Conservation (phyloP, 2,797 vertebrate genomes). For the Sebastolobus alascanus region DNA sequence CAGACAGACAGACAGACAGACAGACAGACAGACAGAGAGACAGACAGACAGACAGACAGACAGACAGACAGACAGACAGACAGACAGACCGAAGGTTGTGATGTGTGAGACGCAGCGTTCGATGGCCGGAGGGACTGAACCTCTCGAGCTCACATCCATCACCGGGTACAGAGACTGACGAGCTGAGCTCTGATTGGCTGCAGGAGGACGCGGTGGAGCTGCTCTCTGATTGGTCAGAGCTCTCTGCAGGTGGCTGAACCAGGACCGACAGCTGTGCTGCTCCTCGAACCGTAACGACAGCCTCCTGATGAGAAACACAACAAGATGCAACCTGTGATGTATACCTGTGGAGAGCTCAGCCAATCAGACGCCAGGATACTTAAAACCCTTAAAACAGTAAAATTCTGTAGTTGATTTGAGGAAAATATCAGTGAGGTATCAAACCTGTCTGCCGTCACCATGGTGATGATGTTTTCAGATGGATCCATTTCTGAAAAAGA, state of each 20-base stretch:
- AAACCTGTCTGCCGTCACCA: slow-evolving; percentile 62
- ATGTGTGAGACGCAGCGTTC: slow-evolving; percentile 85
- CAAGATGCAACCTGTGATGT: not conserved
- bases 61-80: not conserved
- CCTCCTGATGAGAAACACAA: slow-evolving; percentile 59
- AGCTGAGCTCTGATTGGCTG: slow-evolving; percentile 20
- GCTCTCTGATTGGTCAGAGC: slow-evolving; percentile 54
- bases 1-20: too few relatives aligned
- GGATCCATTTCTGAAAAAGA: slow-evolving; percentile 58
- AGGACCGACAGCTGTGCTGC: slow-evolving; percentile 73
- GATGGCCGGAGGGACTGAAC: slow-evolving; percentile 65
- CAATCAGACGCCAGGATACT: slow-evolving; percentile 20
- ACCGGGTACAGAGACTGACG: slow-evolving; percentile 49
- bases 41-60: not conserved
- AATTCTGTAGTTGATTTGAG: not conserved
- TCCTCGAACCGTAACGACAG: slow-evolving; percentile 78
- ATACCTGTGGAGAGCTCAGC: not conserved
- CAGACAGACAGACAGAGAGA: too few relatives aligned
- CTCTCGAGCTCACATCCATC: slow-evolving; percentile 2
- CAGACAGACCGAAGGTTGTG: slow-evolving; percentile 52
- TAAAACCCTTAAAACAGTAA: not conserved
- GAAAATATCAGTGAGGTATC: not conserved
- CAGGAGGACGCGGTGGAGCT: not conserved
- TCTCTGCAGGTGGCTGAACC: slow-evolving; percentile 72
- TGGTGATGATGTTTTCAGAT: slow-evolving; percentile 72